Evolutionary conservation across 2,113 vertebrate species (phyloP).

Genomic region (Polypterus bichir): DNA sequence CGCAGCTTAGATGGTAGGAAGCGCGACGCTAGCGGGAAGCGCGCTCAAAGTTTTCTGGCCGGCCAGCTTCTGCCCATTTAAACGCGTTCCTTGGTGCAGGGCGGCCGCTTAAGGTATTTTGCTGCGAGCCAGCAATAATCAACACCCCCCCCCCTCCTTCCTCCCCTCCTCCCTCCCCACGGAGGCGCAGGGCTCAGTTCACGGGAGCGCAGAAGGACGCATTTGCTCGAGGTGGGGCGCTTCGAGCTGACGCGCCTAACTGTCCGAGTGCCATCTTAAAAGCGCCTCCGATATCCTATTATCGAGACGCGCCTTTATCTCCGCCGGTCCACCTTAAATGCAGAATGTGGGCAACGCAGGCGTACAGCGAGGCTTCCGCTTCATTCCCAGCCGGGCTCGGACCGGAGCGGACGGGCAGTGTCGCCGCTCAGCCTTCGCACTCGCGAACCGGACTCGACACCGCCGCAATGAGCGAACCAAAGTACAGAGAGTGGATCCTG

Average conservation of each 20-base stretch:
- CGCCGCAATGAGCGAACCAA: conserved; percentile 55
- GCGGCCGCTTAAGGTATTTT: no score
- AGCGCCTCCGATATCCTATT: conserved; percentile 28
- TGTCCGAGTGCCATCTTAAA: conserved; percentile 48
- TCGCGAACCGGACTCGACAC: conserved; percentile 28
- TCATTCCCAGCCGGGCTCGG: conserved; percentile 52
- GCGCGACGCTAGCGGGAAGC: conserved; percentile 26
- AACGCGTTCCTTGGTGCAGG: no score
- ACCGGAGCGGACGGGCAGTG: conserved; percentile 53
- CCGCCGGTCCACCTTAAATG: conserved; percentile 58
- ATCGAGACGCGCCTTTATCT: conserved; percentile 32
- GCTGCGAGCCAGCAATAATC: no score
- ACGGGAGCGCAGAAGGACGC: no score
- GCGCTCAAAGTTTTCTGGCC: conserved; percentile 22
- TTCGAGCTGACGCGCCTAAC: no score
- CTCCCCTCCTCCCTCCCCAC: conserved; percentile 15
- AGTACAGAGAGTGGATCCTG: conserved; percentile 78
- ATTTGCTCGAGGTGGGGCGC: no score
- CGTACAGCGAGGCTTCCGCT: conserved; percentile 57
- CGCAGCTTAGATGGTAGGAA: conserved; percentile 35
- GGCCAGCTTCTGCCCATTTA: conserved; percentile 20
- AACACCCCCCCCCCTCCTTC: no score
- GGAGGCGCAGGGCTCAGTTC: conserved; percentile 33
- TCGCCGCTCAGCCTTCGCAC: conserved; percentile 45
- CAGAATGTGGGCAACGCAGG: conserved; percentile 56